Base-by-base conservation (phyloP, 2,113 vertebrate species). In the Seriola rivoliana region DNA sequence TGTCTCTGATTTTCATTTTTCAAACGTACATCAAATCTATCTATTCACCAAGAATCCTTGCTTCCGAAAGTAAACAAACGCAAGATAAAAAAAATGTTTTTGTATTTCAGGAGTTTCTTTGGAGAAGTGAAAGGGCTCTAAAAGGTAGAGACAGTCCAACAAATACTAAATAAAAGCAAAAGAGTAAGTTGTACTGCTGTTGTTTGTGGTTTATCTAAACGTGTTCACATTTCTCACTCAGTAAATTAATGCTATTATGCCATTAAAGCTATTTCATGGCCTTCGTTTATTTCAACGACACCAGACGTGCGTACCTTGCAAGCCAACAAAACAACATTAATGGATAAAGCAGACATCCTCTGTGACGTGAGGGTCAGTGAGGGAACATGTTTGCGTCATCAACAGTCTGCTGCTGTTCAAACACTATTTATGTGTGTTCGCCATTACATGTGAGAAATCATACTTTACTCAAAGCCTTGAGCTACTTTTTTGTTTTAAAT, bases 281-380 rank as follows among this genome's bases (percentile, higher is more conserved):
- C 59, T 70, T 63, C 23, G 21, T 79, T 70, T 52, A 73, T 70
- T 80, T 79, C 14, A 57, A 1, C 65, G 71, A 82, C 52, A 67
- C 29, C 65, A 44, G 68, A 71, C 6, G 8, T 9, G 34, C 4
- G 44, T 2, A 70, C 60, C 34, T 64, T 40, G 75, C 36, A 6
- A 60, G 75, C 52, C 16, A 16, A 44, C 82, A 81, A 62, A 81
- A 91, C 75, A 78, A 60, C 48, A 67, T 59, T 75, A 84, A 84
- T 74, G 64, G 54, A 64, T 60, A 42, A 25, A 66, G 40, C 13
- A 2, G 64, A 44, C 29, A 32, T 68, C 21, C 59, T 69, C 17
- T 38, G 70, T 34, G 42, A 23, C 19, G 12, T 42, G 66, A 66
- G 46, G 74, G 32, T 75, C 71, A 63, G 0, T 11, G 44, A 68